A percentile compares a stretch with the other conserved stretches of the same genome.
These are phyloP conservation scores for Megaptera novaeangliae DNA, from an alignment of 2,113 vertebrate genomes.

Conservation along the genomic window DNA sequence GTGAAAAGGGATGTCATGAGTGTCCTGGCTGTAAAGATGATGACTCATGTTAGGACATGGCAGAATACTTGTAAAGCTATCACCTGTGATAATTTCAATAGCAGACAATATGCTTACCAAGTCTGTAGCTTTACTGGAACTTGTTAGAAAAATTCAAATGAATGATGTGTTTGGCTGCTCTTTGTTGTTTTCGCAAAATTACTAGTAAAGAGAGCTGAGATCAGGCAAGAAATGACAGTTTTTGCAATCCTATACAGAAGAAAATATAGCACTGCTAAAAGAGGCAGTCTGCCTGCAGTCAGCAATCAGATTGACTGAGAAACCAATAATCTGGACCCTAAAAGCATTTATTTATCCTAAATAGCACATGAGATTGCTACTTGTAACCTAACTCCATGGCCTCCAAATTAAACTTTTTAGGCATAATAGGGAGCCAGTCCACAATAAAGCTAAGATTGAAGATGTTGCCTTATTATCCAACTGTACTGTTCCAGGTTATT, in stretches of 20 bases:
- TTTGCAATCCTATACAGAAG: conserved; percentile 1
- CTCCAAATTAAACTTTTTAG: conserved; percentile 19
- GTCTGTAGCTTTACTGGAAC: conserved; percentile 19
- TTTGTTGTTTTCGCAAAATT: conserved; percentile 51
- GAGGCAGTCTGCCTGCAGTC: conserved; percentile 22
- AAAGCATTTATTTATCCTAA: conserved; percentile 38
- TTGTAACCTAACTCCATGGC: background rate
- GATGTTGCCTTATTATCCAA: background rate
- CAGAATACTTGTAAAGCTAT: background rate
- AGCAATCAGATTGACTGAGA: conserved; percentile 18
- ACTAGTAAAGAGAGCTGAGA: conserved; percentile 15
- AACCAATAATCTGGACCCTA: background rate
- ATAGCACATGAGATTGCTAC: background rate
- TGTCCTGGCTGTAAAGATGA: background rate
- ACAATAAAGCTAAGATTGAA: background rate
- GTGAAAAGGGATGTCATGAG: background rate
- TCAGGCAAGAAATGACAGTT: conserved; percentile 38
- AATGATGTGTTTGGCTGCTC: conserved; percentile 24
- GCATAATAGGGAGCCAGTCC: background rate
- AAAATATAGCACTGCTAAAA: conserved; percentile 41
- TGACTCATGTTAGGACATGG: background rate
- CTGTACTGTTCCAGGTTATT: background rate
- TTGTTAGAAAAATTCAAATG: conserved; percentile 37
- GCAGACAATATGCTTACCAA: background rate
- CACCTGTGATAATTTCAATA: background rate